Evolutionary conservation across 2,888 invertebrate species (phyloP).

Genomic region (Chloromyia formosa): DNA sequence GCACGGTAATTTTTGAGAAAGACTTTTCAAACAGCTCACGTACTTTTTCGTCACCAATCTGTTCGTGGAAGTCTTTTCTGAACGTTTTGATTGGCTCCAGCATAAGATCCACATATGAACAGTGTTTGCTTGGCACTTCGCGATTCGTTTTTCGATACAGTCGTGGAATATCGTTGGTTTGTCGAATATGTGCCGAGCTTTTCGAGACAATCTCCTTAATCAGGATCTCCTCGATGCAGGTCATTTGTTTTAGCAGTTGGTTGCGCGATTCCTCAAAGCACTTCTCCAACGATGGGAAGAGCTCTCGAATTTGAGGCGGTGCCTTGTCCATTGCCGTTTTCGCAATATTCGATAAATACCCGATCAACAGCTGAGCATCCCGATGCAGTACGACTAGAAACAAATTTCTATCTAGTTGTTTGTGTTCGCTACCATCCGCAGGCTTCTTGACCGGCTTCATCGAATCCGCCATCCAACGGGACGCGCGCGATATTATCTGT

Average conservation of each 20-base stretch:
- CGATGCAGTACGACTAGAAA: constrained; percentile 45
- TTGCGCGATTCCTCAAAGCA: constrained; percentile 44
- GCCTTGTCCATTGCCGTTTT: constrained; percentile 37
- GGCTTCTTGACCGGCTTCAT: constrained; percentile 31
- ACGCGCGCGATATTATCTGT: constrained; percentile 82
- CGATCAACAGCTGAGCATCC: constrained; percentile 43
- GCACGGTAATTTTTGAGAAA: constrained; percentile 67
- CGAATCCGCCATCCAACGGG: constrained; percentile 71
- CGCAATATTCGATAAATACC: constrained; percentile 42
- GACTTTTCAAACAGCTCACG: constrained; percentile 56
- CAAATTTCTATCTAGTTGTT: constrained; percentile 17
- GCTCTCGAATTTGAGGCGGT: constrained; percentile 31
- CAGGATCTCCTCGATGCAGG: constrained; percentile 61
- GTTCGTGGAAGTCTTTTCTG: constrained; percentile 63
- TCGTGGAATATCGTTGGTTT: constrained; percentile 93
- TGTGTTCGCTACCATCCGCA: constrained; percentile 4
- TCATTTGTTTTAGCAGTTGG: constrained; percentile 50
- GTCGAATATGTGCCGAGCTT: constrained; percentile 72
- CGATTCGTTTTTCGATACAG: constrained; percentile 92
- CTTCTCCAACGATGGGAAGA: constrained; percentile 34
- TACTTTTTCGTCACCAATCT: constrained; percentile 56
- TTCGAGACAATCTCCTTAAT: constrained; percentile 62
- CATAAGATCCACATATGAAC: constrained; percentile 78
- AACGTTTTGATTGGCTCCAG: constrained; percentile 67
- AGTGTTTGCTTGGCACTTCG: constrained; percentile 82